Percentiles rank a stretch among this genome's conserved stretches.
phyloP scores from a whole-genome alignment of 2,797 vertebrate genomes.

The Anisognathus igniventris region DNA sequence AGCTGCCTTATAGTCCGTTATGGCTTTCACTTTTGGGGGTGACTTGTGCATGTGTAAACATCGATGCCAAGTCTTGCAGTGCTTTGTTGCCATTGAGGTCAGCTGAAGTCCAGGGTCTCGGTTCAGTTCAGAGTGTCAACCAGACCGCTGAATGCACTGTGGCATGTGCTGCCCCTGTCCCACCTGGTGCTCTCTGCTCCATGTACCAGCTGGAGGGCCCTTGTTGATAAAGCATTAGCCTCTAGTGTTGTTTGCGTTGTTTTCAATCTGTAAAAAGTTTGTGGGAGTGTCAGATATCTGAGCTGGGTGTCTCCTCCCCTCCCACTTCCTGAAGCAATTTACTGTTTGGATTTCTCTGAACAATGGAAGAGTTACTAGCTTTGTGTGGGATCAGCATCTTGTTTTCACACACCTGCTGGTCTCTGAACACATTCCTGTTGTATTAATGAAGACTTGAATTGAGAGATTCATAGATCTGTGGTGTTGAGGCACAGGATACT shows the following conservation, averaged over 20 bases:
- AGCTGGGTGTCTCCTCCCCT: constrained; percentile 44
- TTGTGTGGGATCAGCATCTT: constrained; percentile 70
- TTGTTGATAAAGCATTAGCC: background rate
- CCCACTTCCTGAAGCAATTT: constrained; percentile 51
- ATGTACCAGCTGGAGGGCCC: constrained; percentile 13
- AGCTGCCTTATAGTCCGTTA: background rate
- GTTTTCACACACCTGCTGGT: constrained; percentile 67
- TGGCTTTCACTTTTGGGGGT: background rate
- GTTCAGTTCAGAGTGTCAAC: background rate
- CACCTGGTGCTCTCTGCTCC: constrained; percentile 33
- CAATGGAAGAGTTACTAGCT: constrained; percentile 69
- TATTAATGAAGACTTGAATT: constrained; percentile 70
- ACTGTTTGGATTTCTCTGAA: constrained; percentile 64
- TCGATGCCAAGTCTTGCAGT: background rate
- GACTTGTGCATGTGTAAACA: background rate
- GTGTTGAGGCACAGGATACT: constrained; percentile 75
- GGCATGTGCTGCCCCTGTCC: constrained; percentile 30
- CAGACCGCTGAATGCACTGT: background rate
- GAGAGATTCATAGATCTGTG: constrained; percentile 72
- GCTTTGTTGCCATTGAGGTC: constrained; percentile 1
- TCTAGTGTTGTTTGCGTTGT: background rate
- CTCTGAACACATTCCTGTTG: constrained; percentile 79
- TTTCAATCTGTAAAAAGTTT: constrained; percentile 9
- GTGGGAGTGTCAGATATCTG: constrained; percentile 16
- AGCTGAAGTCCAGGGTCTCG: constrained; percentile 10